A percentile compares a stretch with the other conserved stretches of the same genome.
Conservation (phyloP, 1,140 invertebrate genomes). For the Caenorhabditis tropicalis region DNA sequence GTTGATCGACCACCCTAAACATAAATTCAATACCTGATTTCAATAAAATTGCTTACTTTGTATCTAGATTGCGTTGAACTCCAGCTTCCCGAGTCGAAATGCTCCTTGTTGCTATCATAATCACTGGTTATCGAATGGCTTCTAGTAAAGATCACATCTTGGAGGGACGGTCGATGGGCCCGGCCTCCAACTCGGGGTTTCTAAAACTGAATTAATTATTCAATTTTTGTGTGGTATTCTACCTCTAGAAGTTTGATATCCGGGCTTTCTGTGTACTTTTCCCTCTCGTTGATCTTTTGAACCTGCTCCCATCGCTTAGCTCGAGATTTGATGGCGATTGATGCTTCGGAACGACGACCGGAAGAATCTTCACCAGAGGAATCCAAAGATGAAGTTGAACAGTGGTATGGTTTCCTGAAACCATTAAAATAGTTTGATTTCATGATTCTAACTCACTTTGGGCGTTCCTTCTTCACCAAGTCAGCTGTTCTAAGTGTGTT, state of each 20-base stretch:
- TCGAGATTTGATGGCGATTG: slow-evolving; percentile 1
- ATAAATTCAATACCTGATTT: no score
- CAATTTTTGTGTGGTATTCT: not conserved
- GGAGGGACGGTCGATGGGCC: slow-evolving; percentile 48
- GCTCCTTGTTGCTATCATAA: slow-evolving; percentile 58
- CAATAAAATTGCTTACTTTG: no score
- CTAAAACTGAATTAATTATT: not conserved
- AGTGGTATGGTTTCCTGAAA: slow-evolving; percentile 45
- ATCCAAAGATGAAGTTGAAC: slow-evolving; percentile 49
- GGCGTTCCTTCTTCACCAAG: slow-evolving; percentile 4
- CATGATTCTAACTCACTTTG: not conserved
- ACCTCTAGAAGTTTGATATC: not conserved
- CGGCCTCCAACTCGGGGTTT: not conserved
- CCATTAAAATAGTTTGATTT: no score
- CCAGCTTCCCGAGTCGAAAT: slow-evolving; percentile 57
- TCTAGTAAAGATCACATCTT: slow-evolving; percentile 54
- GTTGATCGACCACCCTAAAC: not conserved
- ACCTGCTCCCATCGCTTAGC: slow-evolving; percentile 29
- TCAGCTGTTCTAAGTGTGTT: slow-evolving; percentile 22
- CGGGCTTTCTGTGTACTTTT: slow-evolving; percentile 24
- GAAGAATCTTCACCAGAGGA: slow-evolving; percentile 48
- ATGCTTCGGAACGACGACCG: slow-evolving; percentile 14
- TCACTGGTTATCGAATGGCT: slow-evolving; percentile 55
- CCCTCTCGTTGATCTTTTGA: slow-evolving; percentile 44
- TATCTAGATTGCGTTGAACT: slow-evolving; percentile 46